Evolutionary conservation across 2,888 invertebrate species (phyloP), one percentile per base, ranked within the genome.

Genomic region (Drosophila yooni): DNA sequence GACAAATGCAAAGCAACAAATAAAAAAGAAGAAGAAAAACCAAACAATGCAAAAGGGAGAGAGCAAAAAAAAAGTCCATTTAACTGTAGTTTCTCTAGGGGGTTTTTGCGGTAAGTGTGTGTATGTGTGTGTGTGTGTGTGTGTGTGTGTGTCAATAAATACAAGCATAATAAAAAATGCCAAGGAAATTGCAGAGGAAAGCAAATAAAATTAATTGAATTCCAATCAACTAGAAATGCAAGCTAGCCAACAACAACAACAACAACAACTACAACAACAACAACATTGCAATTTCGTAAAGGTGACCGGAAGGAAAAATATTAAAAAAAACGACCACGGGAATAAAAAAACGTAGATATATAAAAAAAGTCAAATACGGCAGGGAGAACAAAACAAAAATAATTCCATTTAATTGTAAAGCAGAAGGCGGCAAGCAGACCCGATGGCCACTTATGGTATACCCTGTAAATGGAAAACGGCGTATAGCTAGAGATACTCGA

Each of bases 131-230:
- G 50, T 63, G 52, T 65, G 57, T 56, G 36, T 59, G 61, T 76
- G 54, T 76, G 58, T 77, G 71, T 86, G 82, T 84, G 72, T 72
- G 88, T 76, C 88, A 86, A 89, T 87, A 89, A 84, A 89, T 89
- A 87, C 73, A 79, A 81, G 79, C 83, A 89, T 81, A 87, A 87
- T 87, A 87, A 87, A 86, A 83, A 89, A 87, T 88, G 78, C 89
- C 76, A 89, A 85, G 88, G 90, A 89, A 88, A 90, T 88, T 88
- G 89, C 90, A 78, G 88, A 76, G 88, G 75, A 80, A 91, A 91
- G 84, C 90, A 90, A 91, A 90, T 91, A 91, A 88, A 91, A 90
- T 91, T 90, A 90, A 90, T 90, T 91, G 91, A 90, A 91, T 91
- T 91, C 90, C 90, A 91, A 90, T 90, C 91, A 91, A 90, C 79